Evolutionary conservation across 2,888 invertebrate species (phyloP).

Genomic region (Cerceris rybyensis): DNA sequence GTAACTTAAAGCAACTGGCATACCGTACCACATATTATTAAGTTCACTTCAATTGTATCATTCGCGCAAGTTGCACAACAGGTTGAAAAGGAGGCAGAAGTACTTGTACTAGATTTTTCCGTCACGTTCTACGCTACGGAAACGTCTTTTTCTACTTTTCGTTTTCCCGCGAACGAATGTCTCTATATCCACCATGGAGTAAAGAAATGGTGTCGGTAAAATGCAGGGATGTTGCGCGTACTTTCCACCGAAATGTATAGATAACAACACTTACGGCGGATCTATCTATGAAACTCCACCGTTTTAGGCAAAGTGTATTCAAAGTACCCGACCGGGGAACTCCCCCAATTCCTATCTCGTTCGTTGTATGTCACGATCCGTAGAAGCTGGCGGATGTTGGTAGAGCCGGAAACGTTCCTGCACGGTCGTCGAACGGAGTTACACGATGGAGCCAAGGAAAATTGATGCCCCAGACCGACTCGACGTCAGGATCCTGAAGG

Average conservation of each 20-base stretch:
- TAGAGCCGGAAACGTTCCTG: slow-evolving; percentile 57
- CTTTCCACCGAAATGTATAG: slow-evolving; percentile 33
- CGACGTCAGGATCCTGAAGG: slow-evolving; percentile 48
- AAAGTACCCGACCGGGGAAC: slow-evolving; percentile 58
- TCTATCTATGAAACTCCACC: slow-evolving; percentile 56
- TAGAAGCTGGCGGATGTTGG: slow-evolving; percentile 58
- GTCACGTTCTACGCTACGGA: not conserved
- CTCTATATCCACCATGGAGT: not conserved
- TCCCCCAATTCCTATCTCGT: slow-evolving; percentile 62
- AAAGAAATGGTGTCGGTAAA: slow-evolving; percentile 40
- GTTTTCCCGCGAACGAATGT: not conserved
- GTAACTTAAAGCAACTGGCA: too few species aligned
- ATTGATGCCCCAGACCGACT: slow-evolving; percentile 62
- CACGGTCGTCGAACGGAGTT: slow-evolving; percentile 60
- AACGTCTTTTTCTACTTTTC: not conserved
- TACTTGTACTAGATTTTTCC: too few species aligned
- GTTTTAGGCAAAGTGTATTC: slow-evolving; percentile 65
- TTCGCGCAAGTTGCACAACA: too few species aligned
- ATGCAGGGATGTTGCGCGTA: slow-evolving; percentile 30
- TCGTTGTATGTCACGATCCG: slow-evolving; percentile 58
- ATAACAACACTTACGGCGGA: slow-evolving; percentile 51
- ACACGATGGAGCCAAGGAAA: slow-evolving; percentile 57
- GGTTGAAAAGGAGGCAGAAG: too few species aligned
- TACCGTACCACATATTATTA: too few species aligned
- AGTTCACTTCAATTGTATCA: too few species aligned